phyloP scores from a whole-genome alignment of 2,113 vertebrate genomes.

The Protobothrops flavoviridis region DNA sequence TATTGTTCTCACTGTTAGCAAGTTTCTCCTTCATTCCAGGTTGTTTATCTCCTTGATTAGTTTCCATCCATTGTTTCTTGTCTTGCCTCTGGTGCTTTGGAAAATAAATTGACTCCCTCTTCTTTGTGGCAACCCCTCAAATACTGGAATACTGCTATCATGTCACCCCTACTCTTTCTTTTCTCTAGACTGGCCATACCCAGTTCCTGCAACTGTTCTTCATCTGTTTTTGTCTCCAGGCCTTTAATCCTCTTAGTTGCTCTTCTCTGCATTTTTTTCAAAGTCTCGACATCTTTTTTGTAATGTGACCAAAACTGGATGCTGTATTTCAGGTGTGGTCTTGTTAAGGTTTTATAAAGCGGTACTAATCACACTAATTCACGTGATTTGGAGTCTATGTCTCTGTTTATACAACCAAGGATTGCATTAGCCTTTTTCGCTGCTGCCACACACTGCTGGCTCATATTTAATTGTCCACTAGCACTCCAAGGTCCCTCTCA shows the following conservation, averaged over 20 bases:
- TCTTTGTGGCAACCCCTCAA: neutral
- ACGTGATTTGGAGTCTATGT: neutral
- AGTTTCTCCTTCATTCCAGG: neutral
- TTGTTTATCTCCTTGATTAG: neutral
- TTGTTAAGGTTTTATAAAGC: neutral
- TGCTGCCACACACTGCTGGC: neutral
- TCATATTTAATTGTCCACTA: neutral
- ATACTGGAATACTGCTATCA: neutral
- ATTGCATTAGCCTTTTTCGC: neutral
- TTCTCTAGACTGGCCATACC: too few species aligned
- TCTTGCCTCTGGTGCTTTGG: neutral
- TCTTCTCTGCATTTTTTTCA: neutral
- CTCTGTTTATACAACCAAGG: neutral
- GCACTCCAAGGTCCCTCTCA: neutral
- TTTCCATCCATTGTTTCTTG: neutral
- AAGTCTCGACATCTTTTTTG: neutral
- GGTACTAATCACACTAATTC: neutral
- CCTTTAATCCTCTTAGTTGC: too few species aligned
- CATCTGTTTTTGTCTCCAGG: too few species aligned
- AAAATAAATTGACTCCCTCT: neutral
- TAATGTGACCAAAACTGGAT: neutral
- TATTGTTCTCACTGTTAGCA: too few species aligned
- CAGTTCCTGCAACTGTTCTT: too few species aligned
- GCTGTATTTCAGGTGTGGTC: neutral
- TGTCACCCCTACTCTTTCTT: too few species aligned